phyloP scores from a whole-genome alignment of 2,888 invertebrate genomes.

The Agonopterix alstromeriana region DNA sequence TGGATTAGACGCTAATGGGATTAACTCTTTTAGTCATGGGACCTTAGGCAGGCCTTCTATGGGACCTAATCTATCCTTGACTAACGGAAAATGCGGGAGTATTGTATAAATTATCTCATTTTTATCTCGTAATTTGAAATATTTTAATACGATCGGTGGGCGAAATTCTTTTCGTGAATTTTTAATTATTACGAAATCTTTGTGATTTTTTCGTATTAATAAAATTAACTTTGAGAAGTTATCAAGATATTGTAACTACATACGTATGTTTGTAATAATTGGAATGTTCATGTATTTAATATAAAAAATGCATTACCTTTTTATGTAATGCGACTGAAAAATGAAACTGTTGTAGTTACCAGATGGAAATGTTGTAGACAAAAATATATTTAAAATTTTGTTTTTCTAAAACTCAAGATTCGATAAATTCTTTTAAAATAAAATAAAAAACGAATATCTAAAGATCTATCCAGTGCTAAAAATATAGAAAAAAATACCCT shows the following conservation, averaged over 20 bases:
- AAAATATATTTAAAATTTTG: too few species aligned
- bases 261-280: slow-evolving; percentile 16
- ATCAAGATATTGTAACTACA: neutral
- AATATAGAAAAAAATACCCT: too few species aligned
- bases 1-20: slow-evolving; percentile 39
- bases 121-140: too few species aligned
- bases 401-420: too few species aligned
- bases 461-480: too few species aligned
- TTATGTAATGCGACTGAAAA: slow-evolving; percentile 18
- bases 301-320: neutral
- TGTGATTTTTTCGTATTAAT: too few species aligned
- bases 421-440: too few species aligned
- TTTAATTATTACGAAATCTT: too few species aligned
- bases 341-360: slow-evolving; percentile 33
- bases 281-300: slow-evolving; percentile 1
- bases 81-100: slow-evolving; percentile 66
- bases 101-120: slow-evolving; percentile 38
- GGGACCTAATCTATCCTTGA: slow-evolving; percentile 53
- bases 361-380: neutral
- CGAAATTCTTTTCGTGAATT: too few species aligned
- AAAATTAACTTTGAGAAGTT: too few species aligned
- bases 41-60: slow-evolving; percentile 46
- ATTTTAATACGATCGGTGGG: too few species aligned
- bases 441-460: too few species aligned
- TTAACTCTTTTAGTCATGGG: slow-evolving; percentile 34